Evolutionary conservation across 2,113 vertebrate genomes (phyloP).

Genomic region (Anoplopoma fimbria): DNA sequence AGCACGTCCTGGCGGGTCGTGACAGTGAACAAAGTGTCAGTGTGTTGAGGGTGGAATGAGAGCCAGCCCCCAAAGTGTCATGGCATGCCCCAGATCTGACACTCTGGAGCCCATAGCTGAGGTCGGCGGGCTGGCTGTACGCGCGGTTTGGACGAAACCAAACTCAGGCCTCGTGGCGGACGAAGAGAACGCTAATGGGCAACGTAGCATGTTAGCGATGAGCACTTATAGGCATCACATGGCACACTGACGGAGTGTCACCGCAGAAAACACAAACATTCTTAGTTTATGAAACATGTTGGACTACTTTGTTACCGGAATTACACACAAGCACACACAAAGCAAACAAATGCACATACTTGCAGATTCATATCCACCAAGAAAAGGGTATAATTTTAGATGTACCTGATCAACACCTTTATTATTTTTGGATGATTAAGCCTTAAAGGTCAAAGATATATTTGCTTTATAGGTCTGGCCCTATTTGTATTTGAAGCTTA

Average conservation of each 20-base stretch:
- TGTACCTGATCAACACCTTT: not conserved
- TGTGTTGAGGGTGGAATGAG: conserved; percentile 75
- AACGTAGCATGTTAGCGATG: conserved; percentile 18
- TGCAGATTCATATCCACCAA: not conserved
- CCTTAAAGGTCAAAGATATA: not conserved
- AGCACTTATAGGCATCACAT: conserved; percentile 36
- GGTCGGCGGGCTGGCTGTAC: conserved; percentile 52
- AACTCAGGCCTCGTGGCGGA: conserved; percentile 28
- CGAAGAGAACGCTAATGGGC: conserved; percentile 25
- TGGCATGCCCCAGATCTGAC: conserved; percentile 73
- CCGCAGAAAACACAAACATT: not conserved
- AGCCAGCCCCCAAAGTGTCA: conserved; percentile 66
- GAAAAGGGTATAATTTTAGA: not conserved
- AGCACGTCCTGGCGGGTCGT: conserved; percentile 77
- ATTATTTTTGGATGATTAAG: not conserved
- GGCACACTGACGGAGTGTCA: conserved; percentile 17
- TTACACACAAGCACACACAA: not conserved
- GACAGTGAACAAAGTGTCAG: conserved; percentile 84
- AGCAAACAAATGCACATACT: not conserved
- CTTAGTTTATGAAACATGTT: not conserved
- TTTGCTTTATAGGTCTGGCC: not conserved
- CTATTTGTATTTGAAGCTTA: not conserved
- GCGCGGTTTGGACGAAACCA: conserved; percentile 27
- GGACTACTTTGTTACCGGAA: not conserved
- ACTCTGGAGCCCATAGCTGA: conserved; percentile 38